Evolutionary conservation across 1,140 invertebrate genomes (phyloP).

Genomic region (Apis cerana): DNA sequence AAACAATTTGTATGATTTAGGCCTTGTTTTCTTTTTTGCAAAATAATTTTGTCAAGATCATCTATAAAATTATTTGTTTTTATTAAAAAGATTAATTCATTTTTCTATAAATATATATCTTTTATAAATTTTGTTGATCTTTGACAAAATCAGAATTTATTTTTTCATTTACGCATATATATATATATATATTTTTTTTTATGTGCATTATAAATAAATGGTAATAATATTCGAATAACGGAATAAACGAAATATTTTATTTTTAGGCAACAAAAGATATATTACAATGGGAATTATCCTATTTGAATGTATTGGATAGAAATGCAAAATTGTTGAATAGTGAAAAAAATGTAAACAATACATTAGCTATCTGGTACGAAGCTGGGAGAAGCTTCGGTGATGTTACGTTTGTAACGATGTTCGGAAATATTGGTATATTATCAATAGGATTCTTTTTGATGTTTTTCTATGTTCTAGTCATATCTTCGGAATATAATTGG

Average conservation of each 20-base stretch:
- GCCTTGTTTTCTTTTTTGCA: slow-evolving; percentile 30
- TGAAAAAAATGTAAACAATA: slow-evolving; percentile 63
- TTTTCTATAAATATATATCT: background rate
- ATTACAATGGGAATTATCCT: slow-evolving; percentile 85
- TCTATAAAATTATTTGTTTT: background rate
- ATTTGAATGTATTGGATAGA: slow-evolving; percentile 81
- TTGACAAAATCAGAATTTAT: slow-evolving; percentile 1
- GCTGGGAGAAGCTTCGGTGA: slow-evolving; percentile 88
- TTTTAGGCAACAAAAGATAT: slow-evolving; percentile 83
- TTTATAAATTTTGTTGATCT: background rate
- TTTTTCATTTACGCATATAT: background rate
- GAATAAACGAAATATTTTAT: slow-evolving; percentile 14
- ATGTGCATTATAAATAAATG: background rate
- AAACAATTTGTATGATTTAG: slow-evolving; percentile 48
- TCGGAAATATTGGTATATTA: slow-evolving; percentile 88
- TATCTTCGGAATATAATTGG: slow-evolving; percentile 88
- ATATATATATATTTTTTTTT: background rate
- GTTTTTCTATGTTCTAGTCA: slow-evolving; percentile 87
- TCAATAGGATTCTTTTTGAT: slow-evolving; percentile 86
- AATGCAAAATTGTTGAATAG: slow-evolving; percentile 60
- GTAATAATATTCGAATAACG: background rate
- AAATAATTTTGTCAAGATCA: slow-evolving; percentile 14
- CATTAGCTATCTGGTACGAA: slow-evolving; percentile 83
- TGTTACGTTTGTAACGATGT: slow-evolving; percentile 85
- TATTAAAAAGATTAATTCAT: background rate